Evolutionary conservation across 2,797 vertebrate species (phyloP).

Genomic region (Carduelis carduelis): DNA sequence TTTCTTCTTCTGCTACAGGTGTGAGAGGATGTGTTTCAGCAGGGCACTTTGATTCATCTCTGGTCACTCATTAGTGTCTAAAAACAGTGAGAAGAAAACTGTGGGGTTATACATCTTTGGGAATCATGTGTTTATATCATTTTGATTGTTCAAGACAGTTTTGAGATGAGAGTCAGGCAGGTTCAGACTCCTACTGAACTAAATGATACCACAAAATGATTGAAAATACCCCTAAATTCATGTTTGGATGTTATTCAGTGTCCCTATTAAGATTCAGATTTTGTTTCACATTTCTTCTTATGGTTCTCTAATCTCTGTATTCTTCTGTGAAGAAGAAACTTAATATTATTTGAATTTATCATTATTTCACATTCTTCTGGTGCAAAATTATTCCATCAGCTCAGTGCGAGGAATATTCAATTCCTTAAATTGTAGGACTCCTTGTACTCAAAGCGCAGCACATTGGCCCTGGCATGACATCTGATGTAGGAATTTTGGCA

Average conservation of each 20-base stretch:
- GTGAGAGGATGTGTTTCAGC: not conserved
- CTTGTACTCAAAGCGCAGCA: not conserved
- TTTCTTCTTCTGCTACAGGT: not conserved
- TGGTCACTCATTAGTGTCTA: not conserved
- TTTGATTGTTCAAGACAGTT: not conserved
- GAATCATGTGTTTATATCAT: not conserved
- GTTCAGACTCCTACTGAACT: not conserved
- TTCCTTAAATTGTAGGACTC: not conserved
- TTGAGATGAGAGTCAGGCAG: not conserved
- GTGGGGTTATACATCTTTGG: rapidly evolving
- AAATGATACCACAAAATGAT: not conserved
- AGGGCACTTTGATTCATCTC: not conserved
- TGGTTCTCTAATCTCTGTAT: not conserved
- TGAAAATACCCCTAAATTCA: not conserved
- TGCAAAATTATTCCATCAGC: not conserved
- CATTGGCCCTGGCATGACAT: rapidly evolving
- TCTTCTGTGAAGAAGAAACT: not conserved
- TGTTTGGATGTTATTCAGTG: not conserved
- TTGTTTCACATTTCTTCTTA: not conserved
- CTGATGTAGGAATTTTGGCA: not conserved
- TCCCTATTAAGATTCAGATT: not conserved
- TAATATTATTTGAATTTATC: not conserved
- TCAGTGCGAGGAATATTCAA: not conserved
- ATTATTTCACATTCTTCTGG: not conserved
- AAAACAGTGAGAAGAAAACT: not conserved